Evolutionary conservation across 2,888 invertebrate genomes (phyloP).

Genomic region (Philopedon plagiatum): DNA sequence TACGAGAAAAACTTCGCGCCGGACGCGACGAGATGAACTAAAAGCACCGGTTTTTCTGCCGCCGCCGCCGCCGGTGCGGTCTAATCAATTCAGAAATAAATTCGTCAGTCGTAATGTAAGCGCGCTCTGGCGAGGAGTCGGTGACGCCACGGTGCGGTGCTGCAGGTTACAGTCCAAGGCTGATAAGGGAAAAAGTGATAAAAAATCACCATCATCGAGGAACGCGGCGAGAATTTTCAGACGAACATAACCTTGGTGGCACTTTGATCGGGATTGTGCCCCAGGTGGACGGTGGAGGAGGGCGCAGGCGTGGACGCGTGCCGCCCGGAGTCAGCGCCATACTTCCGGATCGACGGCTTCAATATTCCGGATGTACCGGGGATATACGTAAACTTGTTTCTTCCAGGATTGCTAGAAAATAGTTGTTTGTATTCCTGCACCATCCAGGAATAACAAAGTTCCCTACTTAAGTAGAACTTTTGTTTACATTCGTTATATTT

Average conservation of each 20-base stretch:
- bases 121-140: conserved; percentile 62
- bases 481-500: too few species aligned
- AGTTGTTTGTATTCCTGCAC: too few species aligned
- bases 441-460: too few species aligned
- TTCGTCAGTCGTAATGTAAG: conserved; percentile 65
- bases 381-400: neutral
- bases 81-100: conserved; percentile 68
- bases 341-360: conserved; percentile 15
- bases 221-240: neutral
- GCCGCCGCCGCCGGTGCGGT: conserved; percentile 46
- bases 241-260: conserved; percentile 50
- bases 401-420: too few species aligned
- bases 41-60: conserved; percentile 43
- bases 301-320: conserved; percentile 41
- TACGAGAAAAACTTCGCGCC: conserved; percentile 47
- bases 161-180: conserved; percentile 67
- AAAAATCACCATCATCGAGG: conserved; percentile 48
- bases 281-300: conserved; percentile 38
- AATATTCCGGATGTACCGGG: conserved; percentile 5
- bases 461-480: neutral
- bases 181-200: conserved; percentile 64
- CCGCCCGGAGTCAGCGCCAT: conserved; percentile 24
- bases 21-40: conserved; percentile 51
- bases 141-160: conserved; percentile 58
- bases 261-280: conserved; percentile 36